Evolutionary conservation across 2,113 vertebrate species (phyloP).

Genomic region (Burhinus oedicnemus): DNA sequence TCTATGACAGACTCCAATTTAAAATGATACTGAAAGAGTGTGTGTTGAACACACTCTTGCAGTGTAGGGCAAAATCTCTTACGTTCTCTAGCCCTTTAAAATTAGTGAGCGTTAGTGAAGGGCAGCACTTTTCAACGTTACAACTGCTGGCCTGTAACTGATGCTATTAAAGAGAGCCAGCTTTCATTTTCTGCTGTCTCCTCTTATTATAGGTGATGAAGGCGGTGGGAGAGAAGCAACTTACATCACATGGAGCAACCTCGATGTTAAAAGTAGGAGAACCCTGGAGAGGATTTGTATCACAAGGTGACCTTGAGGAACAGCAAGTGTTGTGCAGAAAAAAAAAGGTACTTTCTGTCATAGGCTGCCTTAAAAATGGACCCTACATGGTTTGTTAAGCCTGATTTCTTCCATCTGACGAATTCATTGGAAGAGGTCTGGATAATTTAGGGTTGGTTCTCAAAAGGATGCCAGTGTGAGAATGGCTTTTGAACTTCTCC

Average conservation of each 20-base stretch:
- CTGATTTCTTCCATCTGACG: not conserved
- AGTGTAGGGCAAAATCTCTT: not conserved
- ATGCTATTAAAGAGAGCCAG: not conserved
- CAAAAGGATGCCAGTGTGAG: not conserved
- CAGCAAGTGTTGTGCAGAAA: not conserved
- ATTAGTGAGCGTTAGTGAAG: not conserved
- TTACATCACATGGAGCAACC: not conserved
- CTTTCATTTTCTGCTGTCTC: constrained; percentile 19
- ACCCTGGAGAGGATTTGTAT: not conserved
- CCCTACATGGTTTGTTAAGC: not conserved
- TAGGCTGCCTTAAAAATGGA: not conserved
- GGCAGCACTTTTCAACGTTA: not conserved
- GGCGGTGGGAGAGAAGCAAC: not conserved
- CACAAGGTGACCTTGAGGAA: not conserved
- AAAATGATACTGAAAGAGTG: not conserved
- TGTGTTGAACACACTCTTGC: not conserved
- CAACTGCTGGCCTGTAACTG: not conserved
- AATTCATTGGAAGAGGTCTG: not conserved
- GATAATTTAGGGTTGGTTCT: not conserved
- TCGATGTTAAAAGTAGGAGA: not conserved
- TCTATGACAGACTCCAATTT: not conserved
- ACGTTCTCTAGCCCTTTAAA: not conserved
- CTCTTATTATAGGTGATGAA: not conserved
- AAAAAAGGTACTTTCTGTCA: not conserved
- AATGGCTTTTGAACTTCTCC: not conserved